phyloP scores from a whole-genome alignment of 2,113 vertebrate species.

The Polyodon spathula region DNA sequence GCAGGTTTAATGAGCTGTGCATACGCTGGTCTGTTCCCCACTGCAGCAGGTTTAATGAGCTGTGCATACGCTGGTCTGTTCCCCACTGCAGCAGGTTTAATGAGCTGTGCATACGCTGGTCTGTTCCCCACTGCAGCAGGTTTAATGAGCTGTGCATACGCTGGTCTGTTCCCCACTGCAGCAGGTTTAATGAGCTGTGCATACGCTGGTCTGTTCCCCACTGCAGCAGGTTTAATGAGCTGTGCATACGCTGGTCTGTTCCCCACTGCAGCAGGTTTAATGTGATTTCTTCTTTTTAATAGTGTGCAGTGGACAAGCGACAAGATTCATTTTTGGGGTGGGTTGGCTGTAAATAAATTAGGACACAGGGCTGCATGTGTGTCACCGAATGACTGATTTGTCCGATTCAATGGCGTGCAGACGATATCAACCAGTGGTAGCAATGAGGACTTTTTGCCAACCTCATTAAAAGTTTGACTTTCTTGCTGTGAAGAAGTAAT shows the following conservation, averaged over 20 bases:
- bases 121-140: slow-evolving; percentile 2
- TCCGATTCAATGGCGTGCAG: background rate
- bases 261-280: slow-evolving; percentile 1
- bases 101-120: background rate
- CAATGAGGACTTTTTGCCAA: slow-evolving; percentile 2
- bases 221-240: background rate
- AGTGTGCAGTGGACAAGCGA: slow-evolving; percentile 13
- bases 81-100: slow-evolving; percentile 1
- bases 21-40: background rate
- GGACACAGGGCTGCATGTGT: slow-evolving; percentile 18
- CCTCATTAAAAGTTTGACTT: background rate
- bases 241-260: background rate
- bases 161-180: slow-evolving; percentile 4
- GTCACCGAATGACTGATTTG: background rate
- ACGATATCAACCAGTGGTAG: background rate
- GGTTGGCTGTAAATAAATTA: slow-evolving; percentile 28
- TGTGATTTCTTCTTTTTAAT: slow-evolving; percentile 21
- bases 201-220: background rate
- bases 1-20: background rate
- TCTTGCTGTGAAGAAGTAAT: too few species aligned
- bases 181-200: background rate
- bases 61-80: background rate
- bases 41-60: slow-evolving; percentile 6
- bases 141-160: background rate
- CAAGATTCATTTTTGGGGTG: slow-evolving; percentile 24